Base-by-base conservation (phyloP, 2,797 vertebrate genomes). In the Platyrinchus mystaceus region DNA sequence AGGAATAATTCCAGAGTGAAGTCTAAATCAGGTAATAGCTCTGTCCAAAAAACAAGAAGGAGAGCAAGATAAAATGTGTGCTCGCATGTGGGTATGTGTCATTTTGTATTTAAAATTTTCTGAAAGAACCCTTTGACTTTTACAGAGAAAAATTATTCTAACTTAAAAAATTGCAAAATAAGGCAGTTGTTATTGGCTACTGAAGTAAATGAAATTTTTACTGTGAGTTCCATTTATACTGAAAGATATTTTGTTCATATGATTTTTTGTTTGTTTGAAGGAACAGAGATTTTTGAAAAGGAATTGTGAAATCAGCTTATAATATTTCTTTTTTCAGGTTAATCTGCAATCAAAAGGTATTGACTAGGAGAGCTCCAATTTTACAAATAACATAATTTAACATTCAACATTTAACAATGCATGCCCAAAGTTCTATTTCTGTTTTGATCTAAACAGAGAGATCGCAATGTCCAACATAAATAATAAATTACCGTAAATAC, bases 61-160 rank as follows among this genome's bases (percentile, higher is more conserved):
- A 79, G 2, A 67, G 17, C 14, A 83, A 27, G 21, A 64, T 26
- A 69, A 68, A 55, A 87, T 63, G 5, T 15, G 7, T 13, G 10
- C 28, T 7, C 11, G 36, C 4, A 8, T 3, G 1, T 23, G 6
- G 2, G 2, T 34, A 43, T 10, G 12, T 44, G 20, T 47, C 55
- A 83, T 52, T 28, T 73, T 67, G 4, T 20, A 64, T 39, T 66
- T 81, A 53, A 75, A 68, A 27, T 62, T 75, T 77, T 39, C 14
- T 66, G 22, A 63, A 83, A 58, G 7, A 67, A 91, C 37, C 3
- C 2, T 75, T 56, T 84, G 44, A 15, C 23, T 60, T 74, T 84
- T 32, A 71, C 3, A 3, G 4, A 41, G 23, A 64, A 91, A 47
- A 27, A 64, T 0, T 32, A 36, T 12, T 68, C 17, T 67, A 18